Percentiles rank a stretch among this genome's conserved stretches.
These are phyloP conservation scores for Maniola hyperantus DNA, from an alignment of 2,888 invertebrate species.

Conservation along the genomic window DNA sequence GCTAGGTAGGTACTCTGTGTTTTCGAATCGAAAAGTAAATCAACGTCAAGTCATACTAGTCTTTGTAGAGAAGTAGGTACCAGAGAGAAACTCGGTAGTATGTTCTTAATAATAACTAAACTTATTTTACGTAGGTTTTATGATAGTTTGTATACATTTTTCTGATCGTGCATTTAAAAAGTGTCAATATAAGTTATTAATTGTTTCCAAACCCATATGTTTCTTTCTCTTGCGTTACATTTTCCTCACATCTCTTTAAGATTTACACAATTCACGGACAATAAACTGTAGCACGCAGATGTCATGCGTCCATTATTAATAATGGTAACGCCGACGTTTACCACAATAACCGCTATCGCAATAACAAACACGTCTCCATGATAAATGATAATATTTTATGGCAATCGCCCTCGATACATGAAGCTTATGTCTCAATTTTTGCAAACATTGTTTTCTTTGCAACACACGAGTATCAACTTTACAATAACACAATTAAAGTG, in stretches of 20 bases:
- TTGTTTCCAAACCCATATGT: neutral
- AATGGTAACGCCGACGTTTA: conserved; percentile 75
- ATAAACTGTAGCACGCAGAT: conserved; percentile 67
- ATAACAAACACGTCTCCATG: conserved; percentile 75
- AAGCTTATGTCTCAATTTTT: conserved; percentile 73
- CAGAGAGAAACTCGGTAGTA: too few relatives aligned
- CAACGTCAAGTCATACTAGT: too few relatives aligned
- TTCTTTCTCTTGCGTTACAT: conserved; percentile 40
- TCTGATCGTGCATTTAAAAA: neutral
- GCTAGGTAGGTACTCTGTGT: too few relatives aligned
- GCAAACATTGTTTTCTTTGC: conserved; percentile 48
- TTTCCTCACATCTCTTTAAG: conserved; percentile 49
- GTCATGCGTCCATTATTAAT: conserved; percentile 70
- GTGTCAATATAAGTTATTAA: conserved; percentile 3
- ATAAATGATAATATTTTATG: conserved; percentile 80
- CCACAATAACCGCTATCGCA: conserved; percentile 74
- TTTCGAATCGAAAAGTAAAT: too few relatives aligned
- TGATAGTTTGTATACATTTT: neutral
- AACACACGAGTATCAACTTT: conserved; percentile 31
- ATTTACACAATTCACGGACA: conserved; percentile 52
- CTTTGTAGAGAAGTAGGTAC: too few relatives aligned
- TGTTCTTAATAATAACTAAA: too few relatives aligned
- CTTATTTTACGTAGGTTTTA: neutral
- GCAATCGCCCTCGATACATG: conserved; percentile 71
- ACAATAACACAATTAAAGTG: conserved; percentile 18